phyloP scores from a whole-genome alignment of 2,113 vertebrate genomes.

The Cottus gobio region DNA sequence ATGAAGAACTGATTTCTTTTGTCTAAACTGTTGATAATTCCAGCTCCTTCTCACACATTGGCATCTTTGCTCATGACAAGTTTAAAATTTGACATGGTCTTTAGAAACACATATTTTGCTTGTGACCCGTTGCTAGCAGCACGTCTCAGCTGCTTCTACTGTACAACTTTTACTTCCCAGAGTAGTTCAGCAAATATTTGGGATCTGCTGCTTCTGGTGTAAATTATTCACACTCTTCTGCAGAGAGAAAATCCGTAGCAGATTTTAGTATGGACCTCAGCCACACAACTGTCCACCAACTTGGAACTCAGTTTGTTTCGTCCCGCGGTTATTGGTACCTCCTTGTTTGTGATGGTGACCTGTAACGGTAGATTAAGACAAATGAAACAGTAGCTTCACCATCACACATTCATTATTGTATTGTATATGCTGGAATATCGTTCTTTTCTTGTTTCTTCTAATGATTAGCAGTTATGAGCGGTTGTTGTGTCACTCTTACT shows the following conservation, averaged over 20 bases:
- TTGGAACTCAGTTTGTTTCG: background rate
- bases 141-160: background rate
- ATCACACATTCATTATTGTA: no score
- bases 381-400: background rate
- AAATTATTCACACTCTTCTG: background rate
- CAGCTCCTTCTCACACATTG: background rate
- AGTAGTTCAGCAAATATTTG: background rate
- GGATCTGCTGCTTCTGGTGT: background rate
- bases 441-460: no score
- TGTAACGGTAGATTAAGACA: background rate
- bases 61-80: background rate
- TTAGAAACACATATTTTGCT: background rate
- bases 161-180: background rate
- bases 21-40: background rate
- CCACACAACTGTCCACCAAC: background rate
- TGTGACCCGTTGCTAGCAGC: background rate
- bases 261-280: conserved; percentile 10
- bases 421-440: no score
- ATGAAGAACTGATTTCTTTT: background rate
- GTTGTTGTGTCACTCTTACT: no score
- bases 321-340: background rate
- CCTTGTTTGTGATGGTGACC: no score
- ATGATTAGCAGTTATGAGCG: no score
- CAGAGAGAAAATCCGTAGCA: background rate
- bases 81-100: background rate